Base-by-base conservation (phyloP, 2,113 vertebrate genomes). In the Coryphaenoides rupestris region DNA sequence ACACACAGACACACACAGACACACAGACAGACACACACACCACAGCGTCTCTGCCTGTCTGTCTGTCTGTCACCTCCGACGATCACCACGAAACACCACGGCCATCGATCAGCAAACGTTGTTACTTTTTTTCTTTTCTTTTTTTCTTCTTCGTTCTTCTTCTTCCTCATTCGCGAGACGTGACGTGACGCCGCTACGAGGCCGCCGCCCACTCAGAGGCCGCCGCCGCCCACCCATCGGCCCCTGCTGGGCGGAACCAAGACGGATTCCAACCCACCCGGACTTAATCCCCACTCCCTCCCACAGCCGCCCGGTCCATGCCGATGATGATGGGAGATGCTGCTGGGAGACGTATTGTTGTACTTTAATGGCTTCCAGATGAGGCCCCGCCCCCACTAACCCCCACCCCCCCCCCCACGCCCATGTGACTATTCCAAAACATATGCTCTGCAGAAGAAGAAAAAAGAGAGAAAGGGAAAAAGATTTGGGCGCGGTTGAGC, bases 361-460 rank as follows among this genome's bases (percentile, higher is more conserved):
- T 85, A 80, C 75, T 85, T 87, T 84, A n/a, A 83, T 79, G 58
- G 78, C 85, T 89, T 89, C 87, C 89, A 90, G 83, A 87, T 86
- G 85, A 83, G 80, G 83, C 78, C 67, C 60, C 79, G 70, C 70
- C 69, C 71, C 46, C n/a, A n/a, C n/a, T n/a, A n/a, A n/a, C n/a
- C n/a, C n/a, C n/a, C n/a, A n/a, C n/a, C 68, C 21, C 64, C 68
- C 79, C 68, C 69, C 65, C n/a, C n/a, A n/a, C 69, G 64, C 77
- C 76, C 84, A 74, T 67, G 57, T 71, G 69, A 78, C 58, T 65
- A 60, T 76, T 75, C 79, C 66, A 76, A 79, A 88, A 81, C 85
- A 82, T 75, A 70, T 83, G 76, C 78, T 81, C 57, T 12, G 19
- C 70, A 28, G 9, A 40, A 40, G 33, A 40, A 1, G 28, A 13